Base-by-base conservation (phyloP, 2,888 invertebrate species). In the Celastrina argiolus region DNA sequence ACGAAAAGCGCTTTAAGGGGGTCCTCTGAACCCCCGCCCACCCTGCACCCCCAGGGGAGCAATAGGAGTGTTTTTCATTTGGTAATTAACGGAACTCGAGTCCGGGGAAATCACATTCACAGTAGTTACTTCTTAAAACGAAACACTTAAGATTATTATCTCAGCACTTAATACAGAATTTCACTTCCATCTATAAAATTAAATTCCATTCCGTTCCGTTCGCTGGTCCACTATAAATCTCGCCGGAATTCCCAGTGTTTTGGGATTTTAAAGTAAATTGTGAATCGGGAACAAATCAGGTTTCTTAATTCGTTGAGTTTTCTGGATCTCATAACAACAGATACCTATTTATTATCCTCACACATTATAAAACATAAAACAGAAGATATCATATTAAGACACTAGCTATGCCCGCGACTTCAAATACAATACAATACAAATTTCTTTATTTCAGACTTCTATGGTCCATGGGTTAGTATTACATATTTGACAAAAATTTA, bases 51-150 rank as follows among this genome's bases (percentile, higher is more conserved):
- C 31, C 34, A 16, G 31, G 16, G 65, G 65, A 56, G 56, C 36
- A 39, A 65, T 65, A 56, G 56, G 56, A 39, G 56, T 65, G 65
- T 65, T 65, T 56, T 65, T 65, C 65, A 65, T 65, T 65, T 56
- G 65, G 56, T 56, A 65, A 65, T 65, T 59, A 59, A 31, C 45
- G 14, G 64, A 51, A 64, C 31, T 45, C 42, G 64, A 64, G 45
- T 51, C 64, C 12, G 31, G 64, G 64, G 64, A 64, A 64, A 64
- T 64, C 64, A 31, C 45, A 64, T 64, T 64, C 51, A n/a, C 12
- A 64, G 58, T 59, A 59, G 58, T 59, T 59, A 59, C 31, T 59
- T 31, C 58, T 59, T 31, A 59, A 59, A 31, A 59, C 28, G 56
- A 28, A 56, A 56, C 28, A 56, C 56, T 56, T 56, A 56, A 56